Conservation (phyloP, 2,113 vertebrate genomes). For the Quiscalus mexicanus region DNA sequence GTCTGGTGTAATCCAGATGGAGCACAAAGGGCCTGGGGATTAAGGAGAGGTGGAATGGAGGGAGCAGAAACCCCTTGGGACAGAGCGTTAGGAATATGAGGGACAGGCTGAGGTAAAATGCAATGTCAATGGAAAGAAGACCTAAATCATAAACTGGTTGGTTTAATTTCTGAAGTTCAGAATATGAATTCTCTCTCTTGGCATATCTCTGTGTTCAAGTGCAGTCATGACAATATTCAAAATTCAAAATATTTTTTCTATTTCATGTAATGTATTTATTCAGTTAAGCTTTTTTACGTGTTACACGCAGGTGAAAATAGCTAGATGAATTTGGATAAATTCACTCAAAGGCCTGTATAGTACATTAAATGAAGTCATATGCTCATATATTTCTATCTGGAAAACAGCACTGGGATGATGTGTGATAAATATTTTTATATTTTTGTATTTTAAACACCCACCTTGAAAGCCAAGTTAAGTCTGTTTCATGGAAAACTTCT, state of each 20-base stretch:
- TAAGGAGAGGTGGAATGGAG: not conserved
- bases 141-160: not conserved
- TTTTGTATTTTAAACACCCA: not conserved
- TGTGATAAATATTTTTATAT: not conserved
- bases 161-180: not conserved
- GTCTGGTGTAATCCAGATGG: not conserved
- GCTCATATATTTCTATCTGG: not conserved
- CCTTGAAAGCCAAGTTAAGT: not conserved
- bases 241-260: not conserved
- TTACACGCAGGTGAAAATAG: not conserved
- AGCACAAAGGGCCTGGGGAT: not conserved
- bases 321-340: not conserved
- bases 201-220: not conserved
- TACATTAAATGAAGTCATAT: not conserved
- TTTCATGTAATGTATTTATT: not conserved
- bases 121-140: not conserved
- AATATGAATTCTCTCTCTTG: not conserved
- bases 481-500: not conserved
- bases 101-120: not conserved
- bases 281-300: accelerated
- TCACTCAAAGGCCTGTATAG: not conserved
- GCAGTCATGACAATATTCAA: not conserved
- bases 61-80: not conserved
- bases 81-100: not conserved
- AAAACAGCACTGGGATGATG: not conserved